These are phyloP conservation scores for Chaunax sp. DNA, from an alignment of 2,797 vertebrate genomes.

Conservation along the genomic window DNA sequence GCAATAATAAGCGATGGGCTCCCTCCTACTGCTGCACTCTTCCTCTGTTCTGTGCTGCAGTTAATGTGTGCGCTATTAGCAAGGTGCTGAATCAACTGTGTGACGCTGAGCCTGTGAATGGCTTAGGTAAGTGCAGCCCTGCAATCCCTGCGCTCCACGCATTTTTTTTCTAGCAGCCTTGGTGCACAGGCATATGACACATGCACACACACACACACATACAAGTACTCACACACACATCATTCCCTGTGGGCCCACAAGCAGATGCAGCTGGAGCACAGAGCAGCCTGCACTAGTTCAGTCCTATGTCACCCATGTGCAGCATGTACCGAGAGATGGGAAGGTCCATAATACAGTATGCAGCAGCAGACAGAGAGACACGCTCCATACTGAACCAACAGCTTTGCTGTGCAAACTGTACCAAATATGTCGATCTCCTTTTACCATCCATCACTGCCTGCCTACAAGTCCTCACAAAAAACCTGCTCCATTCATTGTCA, in stretches of 20 bases:
- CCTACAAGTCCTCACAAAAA: slow-evolving; percentile 13
- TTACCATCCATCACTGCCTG: slow-evolving; percentile 19
- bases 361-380: slow-evolving; percentile 46
- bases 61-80: slow-evolving; percentile 75
- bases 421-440: slow-evolving; percentile 26
- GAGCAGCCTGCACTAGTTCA: slow-evolving; percentile 66
- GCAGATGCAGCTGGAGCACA: slow-evolving; percentile 76
- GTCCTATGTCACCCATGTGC: slow-evolving; percentile 75
- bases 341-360: slow-evolving; percentile 43
- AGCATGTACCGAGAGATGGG: slow-evolving; percentile 34
- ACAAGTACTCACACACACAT: too few relatives aligned
- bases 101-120: slow-evolving; percentile 71
- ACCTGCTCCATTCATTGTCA: slow-evolving; percentile 23
- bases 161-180: slow-evolving; percentile 63
- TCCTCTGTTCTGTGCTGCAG: slow-evolving; percentile 75
- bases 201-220: slow-evolving; percentile 34
- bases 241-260: slow-evolving; percentile 66
- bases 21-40: slow-evolving; percentile 59
- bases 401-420: slow-evolving; percentile 33
- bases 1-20: slow-evolving; percentile 31
- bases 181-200: slow-evolving; percentile 42
- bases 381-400: slow-evolving; percentile 16
- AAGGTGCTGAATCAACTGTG: slow-evolving; percentile 81
- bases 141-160: slow-evolving; percentile 64
- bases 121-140: slow-evolving; percentile 69